Evolutionary conservation across 2,797 vertebrate genomes (phyloP).

Genomic region (Aselliscus stoliczkanus): DNA sequence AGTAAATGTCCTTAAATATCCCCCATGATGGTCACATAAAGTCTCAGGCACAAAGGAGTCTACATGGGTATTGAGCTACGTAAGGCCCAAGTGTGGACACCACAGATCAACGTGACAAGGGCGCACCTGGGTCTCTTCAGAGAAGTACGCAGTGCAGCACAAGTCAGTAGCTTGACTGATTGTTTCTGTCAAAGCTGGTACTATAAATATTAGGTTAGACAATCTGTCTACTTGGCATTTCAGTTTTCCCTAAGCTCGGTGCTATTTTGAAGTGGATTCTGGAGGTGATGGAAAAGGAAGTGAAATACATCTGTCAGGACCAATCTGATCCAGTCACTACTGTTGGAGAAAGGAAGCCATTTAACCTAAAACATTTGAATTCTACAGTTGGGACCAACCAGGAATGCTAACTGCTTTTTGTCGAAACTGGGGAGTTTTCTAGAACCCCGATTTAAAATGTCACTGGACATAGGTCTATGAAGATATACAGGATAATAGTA

Average conservation of each 20-base stretch:
- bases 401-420: neutral
- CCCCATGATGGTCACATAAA: neutral
- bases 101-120: neutral
- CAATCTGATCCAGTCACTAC: neutral
- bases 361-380: neutral
- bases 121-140: neutral
- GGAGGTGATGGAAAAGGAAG: neutral
- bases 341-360: neutral
- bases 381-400: no score
- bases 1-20: neutral
- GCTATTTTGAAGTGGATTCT: neutral
- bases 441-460: neutral
- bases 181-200: neutral
- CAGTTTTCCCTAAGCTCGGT: neutral
- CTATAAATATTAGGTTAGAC: neutral
- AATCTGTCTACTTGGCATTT: neutral
- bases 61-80: fast-evolving
- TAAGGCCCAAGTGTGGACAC: neutral
- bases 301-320: neutral
- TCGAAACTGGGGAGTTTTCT: neutral
- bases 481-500: neutral
- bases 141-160: neutral
- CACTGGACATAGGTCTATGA: neutral
- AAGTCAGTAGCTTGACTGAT: neutral
- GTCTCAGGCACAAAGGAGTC: fast-evolving